A percentile compares a stretch with the other conserved stretches of the same genome.
These are phyloP conservation scores for Tetrao urogallus DNA, from an alignment of 2,113 vertebrate species.

Conservation along the genomic window DNA sequence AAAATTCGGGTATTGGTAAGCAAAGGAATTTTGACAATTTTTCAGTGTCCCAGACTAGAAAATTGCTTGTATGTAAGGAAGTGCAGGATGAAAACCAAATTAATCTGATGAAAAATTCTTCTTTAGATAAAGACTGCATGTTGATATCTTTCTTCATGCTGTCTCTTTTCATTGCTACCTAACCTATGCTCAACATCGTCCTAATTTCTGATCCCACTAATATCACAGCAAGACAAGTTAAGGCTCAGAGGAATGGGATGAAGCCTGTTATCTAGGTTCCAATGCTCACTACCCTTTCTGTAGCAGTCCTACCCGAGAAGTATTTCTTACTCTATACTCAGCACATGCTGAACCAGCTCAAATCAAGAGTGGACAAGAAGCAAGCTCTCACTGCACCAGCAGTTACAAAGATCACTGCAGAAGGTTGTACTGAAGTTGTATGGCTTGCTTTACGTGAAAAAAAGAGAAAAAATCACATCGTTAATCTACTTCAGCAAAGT, in stretches of 20 bases:
- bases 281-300: neutral
- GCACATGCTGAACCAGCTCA: neutral
- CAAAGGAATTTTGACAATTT: neutral
- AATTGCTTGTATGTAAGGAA: neutral
- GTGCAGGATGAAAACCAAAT: neutral
- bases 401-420: neutral
- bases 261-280: neutral
- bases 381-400: neutral
- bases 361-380: neutral
- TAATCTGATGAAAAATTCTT: neutral
- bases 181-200: neutral
- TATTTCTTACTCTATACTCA: neutral
- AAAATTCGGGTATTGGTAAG: neutral
- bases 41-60: neutral
- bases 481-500: neutral
- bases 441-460: neutral
- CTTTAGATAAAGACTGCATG: neutral
- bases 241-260: neutral
- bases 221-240: neutral
- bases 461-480: neutral
- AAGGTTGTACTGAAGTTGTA: neutral
- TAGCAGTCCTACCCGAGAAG: neutral
- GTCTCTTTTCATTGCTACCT: neutral
- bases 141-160: neutral
- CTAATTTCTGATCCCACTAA: neutral